Evolutionary conservation across 2,888 invertebrate species (phyloP).

Genomic region (Metellina segmentata): DNA sequence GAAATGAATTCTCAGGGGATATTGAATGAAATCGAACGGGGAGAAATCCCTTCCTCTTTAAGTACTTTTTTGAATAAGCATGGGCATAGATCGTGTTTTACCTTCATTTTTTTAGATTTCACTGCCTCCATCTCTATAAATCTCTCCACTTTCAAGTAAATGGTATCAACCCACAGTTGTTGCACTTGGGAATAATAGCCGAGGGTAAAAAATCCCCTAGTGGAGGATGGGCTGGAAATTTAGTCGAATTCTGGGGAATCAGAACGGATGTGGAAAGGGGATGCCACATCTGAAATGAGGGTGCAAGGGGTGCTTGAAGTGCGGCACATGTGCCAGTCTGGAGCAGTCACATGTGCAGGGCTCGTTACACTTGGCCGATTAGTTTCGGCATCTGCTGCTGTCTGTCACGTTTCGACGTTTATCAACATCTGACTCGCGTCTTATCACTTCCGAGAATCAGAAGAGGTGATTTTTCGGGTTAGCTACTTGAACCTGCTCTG

Average conservation of each 20-base stretch:
- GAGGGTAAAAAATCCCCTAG: background rate
- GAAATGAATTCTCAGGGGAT: too few species aligned
- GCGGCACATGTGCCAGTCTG: constrained; percentile 58
- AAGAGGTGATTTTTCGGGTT: background rate
- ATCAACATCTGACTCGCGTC: constrained; percentile 55
- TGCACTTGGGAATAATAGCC: background rate
- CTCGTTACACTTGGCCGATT: constrained; percentile 42
- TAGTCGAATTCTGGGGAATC: background rate
- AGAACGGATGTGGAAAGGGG: constrained; percentile 31
- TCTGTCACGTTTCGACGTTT: constrained; percentile 48
- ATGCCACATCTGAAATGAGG: background rate
- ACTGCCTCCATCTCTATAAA: too few species aligned
- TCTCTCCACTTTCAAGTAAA: too few species aligned
- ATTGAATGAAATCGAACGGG: too few species aligned
- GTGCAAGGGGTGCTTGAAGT: constrained; percentile 7
- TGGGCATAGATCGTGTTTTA: too few species aligned
- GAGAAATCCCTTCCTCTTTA: too few species aligned
- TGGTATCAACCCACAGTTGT: too few species aligned
- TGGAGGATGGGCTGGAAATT: background rate
- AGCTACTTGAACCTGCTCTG: background rate
- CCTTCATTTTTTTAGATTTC: too few species aligned
- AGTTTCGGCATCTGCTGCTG: constrained; percentile 62
- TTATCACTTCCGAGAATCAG: background rate
- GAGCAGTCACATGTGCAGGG: constrained; percentile 47
- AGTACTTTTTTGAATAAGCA: too few species aligned